Base-by-base conservation (phyloP, 2,888 invertebrate genomes). In the Calliphora vomitoria region DNA sequence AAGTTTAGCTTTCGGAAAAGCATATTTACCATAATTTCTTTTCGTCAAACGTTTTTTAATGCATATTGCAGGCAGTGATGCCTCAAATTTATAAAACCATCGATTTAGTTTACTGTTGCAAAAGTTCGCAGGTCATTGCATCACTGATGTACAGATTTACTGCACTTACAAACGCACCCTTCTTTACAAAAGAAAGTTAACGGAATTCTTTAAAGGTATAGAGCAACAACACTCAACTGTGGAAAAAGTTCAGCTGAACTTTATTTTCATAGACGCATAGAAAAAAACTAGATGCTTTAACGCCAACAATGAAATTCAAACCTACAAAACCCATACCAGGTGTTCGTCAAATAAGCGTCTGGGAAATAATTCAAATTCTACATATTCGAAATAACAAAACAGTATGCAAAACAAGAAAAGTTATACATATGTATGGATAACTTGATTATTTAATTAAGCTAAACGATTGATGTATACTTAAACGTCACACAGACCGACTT, bases 371-470 rank as follows among this genome's bases (percentile, higher is more conserved):
- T 2, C 60, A 75, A 80, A 69, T 64, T 44, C 35, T 75, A 47
- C 74, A 79, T 18, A 58, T 53, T 31, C 31, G 25, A 31, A 31
- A 31, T 4, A 31, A 31, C 31, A 31, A 31, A 4, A 31, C 31
- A 31, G 31, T 31, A 81, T 93, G 82, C 91, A 93, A 6, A 91
- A 88, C n/a, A n/a, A 47, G 69, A 8, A 69, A 15, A 8, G 60
- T 64, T 10, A 4, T 66, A 18, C 15, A 25, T 3, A 55, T 44
- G n/a, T 53, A 55, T 55, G 78, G 68, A 20, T 4, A 31, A n/a
- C 50, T 76, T 20, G 76, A 82, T 71, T 82, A 82, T 15, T 15
- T 76, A 35, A 71, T 76, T 15, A 78, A 74, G 74, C 35, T 84
- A 4, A 81, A 81, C 58, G 72, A 85, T 55, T 69, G 81, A 0